Percentiles rank a stretch among this genome's conserved stretches.
These are phyloP conservation scores for Gila orcuttii DNA, from an alignment of 2,113 vertebrate genomes.

Conservation along the genomic window DNA sequence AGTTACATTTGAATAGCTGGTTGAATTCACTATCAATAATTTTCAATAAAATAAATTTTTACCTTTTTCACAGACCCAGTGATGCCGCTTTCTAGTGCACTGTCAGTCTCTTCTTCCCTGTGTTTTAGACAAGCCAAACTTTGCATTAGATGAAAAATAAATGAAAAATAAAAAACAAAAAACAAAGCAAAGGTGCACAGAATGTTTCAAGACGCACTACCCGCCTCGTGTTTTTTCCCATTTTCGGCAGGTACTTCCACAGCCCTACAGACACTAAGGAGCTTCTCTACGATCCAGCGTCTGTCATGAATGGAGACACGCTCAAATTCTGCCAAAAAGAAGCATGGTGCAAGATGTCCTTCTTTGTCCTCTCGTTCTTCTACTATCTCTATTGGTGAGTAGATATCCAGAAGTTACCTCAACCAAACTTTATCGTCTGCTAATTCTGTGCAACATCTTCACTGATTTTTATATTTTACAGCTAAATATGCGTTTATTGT, in stretches of 20 bases:
- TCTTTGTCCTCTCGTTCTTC: slow-evolving; percentile 98
- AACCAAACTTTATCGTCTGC: not conserved
- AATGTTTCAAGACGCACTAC: slow-evolving; percentile 64
- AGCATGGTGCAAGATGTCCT: slow-evolving; percentile 98
- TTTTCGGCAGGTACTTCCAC: slow-evolving; percentile 90
- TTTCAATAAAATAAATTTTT: not conserved
- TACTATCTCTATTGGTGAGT: slow-evolving; percentile 99
- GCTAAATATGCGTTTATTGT: slow-evolving; percentile 11
- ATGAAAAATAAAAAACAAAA: not conserved
- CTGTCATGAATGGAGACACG: slow-evolving; percentile 94
- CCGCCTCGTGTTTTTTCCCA: slow-evolving; percentile 69
- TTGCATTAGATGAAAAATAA: not conserved
- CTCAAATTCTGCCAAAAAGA: slow-evolving; percentile 97
- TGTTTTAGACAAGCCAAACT: not conserved
- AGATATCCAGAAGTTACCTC: not conserved
- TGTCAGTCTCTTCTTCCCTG: not conserved
- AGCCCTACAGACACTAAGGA: slow-evolving; percentile 95
- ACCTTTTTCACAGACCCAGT: not conserved
- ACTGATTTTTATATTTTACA: not conserved
- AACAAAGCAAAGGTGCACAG: not conserved
- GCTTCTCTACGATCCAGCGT: slow-evolving; percentile 91
- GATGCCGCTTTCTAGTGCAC: not conserved
- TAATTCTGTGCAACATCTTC: not conserved
- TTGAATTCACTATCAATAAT: not conserved
- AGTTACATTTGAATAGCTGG: slow-evolving; percentile 1